phyloP scores from a whole-genome alignment of 2,888 invertebrate genomes.

The Metacarcinus magister region DNA sequence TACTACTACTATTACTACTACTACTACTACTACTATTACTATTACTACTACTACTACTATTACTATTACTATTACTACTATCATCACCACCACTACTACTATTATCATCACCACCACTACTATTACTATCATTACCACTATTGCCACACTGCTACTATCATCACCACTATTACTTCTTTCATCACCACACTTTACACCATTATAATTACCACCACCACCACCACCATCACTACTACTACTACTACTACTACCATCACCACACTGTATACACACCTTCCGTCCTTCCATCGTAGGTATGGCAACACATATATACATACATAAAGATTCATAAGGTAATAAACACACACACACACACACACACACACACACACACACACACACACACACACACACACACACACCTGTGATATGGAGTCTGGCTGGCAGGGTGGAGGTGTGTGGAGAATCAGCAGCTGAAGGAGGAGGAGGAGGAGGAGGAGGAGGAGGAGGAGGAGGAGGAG shows the following conservation, averaged over 20 bases:
- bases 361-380: constrained; percentile 44
- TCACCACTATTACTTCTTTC: not conserved
- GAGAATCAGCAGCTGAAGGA: not conserved
- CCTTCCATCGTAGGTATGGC: not conserved
- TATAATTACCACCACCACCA: not conserved
- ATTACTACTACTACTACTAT: not conserved
- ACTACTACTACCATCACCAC: not conserved
- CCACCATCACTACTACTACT: not conserved
- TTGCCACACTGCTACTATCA: not conserved
- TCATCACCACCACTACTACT: not conserved
- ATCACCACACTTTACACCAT: not conserved
- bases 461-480: not conserved
- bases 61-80: not conserved
- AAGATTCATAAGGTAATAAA: too few relatives aligned
- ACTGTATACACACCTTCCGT: too few relatives aligned
- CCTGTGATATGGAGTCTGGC: not conserved
- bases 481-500: not conserved
- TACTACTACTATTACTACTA: not conserved
- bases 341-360: constrained; percentile 44
- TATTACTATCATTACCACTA: not conserved
- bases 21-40: not conserved
- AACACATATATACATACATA: too few relatives aligned
- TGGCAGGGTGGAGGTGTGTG: not conserved
- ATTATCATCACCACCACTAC: not conserved
- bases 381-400: not conserved